phyloP scores from a whole-genome alignment of 35 echinoderm and acorn worm species.

The Eucidaris tribuloides region DNA sequence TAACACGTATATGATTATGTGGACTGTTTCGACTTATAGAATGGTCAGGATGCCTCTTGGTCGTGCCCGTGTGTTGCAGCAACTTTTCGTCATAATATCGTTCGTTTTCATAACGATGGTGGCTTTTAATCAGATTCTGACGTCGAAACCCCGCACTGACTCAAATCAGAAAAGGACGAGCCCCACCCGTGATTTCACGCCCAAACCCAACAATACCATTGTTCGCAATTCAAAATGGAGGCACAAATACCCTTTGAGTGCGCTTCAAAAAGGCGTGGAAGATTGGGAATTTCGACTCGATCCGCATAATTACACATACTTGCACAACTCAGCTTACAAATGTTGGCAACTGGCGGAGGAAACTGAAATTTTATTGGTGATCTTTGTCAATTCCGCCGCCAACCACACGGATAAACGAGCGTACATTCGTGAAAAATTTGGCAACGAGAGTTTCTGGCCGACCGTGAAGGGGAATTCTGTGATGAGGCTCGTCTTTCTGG shows the following conservation, averaged over 20 bases:
- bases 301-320: neutral
- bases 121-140: no score
- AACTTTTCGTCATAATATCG: no score
- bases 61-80: no score
- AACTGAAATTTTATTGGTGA: slow-evolving; percentile 9
- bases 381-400: slow-evolving; percentile 49
- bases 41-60: no score
- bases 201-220: no score
- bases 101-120: no score
- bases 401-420: slow-evolving; percentile 34
- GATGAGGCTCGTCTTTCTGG: slow-evolving; percentile 51
- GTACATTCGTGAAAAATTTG: slow-evolving; percentile 57
- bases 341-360: neutral
- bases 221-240: neutral
- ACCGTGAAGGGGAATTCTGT: neutral
- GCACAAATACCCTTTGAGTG: neutral
- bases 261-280: neutral
- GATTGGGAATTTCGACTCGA: neutral
- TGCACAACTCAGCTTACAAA: neutral
- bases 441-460: neutral
- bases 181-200: no score
- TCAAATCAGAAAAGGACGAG: no score
- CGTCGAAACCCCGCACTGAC: no score
- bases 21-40: no score
- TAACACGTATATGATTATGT: no score